phyloP scores from a whole-genome alignment of 1,140 invertebrate genomes.

The Scylla paramamosain region DNA sequence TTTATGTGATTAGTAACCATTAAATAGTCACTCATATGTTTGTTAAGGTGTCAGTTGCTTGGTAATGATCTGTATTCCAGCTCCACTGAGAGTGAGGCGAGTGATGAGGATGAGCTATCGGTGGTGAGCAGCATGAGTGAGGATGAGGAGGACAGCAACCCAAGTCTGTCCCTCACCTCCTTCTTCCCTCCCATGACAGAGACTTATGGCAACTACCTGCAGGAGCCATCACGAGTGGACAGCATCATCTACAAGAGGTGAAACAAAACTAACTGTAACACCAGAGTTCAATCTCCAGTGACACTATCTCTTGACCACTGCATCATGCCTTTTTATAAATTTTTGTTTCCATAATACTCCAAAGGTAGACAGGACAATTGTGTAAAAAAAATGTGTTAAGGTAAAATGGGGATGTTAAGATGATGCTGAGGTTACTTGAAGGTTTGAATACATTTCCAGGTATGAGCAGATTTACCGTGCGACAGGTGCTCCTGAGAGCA shows the following conservation, averaged over 20 bases:
- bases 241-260: constrained; percentile 61
- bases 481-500: constrained; percentile 35
- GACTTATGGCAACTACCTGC: constrained; percentile 61
- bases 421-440: neutral
- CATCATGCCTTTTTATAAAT: neutral
- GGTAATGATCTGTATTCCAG: neutral
- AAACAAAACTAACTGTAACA: neutral
- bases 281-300: neutral
- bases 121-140: constrained; percentile 61
- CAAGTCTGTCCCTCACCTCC: constrained; percentile 60
- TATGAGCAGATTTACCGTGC: constrained; percentile 65
- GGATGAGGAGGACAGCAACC: constrained; percentile 47
- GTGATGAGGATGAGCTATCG: constrained; percentile 65
- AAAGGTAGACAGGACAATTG: neutral
- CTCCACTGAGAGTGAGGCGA: constrained; percentile 69
- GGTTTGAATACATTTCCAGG: constrained; percentile 34
- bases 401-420: too few relatives aligned
- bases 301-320: neutral
- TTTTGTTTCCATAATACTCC: neutral
- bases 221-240: constrained; percentile 52
- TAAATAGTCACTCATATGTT: too few relatives aligned
- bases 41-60: too few relatives aligned
- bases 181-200: constrained; percentile 71
- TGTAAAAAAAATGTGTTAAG: too few relatives aligned
- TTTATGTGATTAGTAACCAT: too few relatives aligned